Conservation (phyloP, 1,140 invertebrate species). For the Drosophila subobscura region DNA sequence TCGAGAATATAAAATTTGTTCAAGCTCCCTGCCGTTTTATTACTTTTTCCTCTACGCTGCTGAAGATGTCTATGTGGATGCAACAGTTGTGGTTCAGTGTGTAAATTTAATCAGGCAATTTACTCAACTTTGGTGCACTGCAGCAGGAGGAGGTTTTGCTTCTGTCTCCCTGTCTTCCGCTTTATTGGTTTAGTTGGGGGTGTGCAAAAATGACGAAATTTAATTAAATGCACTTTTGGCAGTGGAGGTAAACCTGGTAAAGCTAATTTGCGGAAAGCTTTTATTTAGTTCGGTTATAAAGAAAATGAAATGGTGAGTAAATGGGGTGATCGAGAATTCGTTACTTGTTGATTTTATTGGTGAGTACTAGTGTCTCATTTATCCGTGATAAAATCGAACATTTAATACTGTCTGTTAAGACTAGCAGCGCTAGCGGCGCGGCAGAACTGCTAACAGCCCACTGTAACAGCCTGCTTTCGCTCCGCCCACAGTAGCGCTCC, state of each 20-base stretch:
- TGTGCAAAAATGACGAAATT: slow-evolving; percentile 50
- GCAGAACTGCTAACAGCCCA: too few relatives aligned
- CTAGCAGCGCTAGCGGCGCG: too few relatives aligned
- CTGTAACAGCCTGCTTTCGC: too few relatives aligned
- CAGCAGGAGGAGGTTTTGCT: neutral
- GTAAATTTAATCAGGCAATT: slow-evolving; percentile 76
- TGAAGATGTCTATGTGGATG: slow-evolving; percentile 45
- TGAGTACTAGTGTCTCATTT: too few relatives aligned
- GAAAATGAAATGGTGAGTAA: neutral
- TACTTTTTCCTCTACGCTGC: slow-evolving; percentile 5
- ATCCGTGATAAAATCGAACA: too few relatives aligned
- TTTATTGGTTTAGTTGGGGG: slow-evolving; percentile 42
- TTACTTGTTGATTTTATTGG: too few relatives aligned
- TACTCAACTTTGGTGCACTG: slow-evolving; percentile 56
- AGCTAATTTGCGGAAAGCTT: slow-evolving; percentile 14
- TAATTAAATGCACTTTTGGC: slow-evolving; percentile 61
- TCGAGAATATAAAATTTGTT: slow-evolving; percentile 47
- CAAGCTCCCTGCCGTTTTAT: slow-evolving; percentile 26
- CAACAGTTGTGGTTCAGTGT: slow-evolving; percentile 72
- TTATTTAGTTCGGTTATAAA: slow-evolving; percentile 5
- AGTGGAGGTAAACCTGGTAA: slow-evolving; percentile 13
- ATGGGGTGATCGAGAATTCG: neutral
- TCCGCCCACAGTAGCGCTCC: too few relatives aligned
- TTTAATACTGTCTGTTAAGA: too few relatives aligned
- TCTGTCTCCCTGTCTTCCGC: slow-evolving; percentile 2